Evolutionary conservation across 1,140 invertebrate genomes (phyloP).

Genomic region (Drosophila pallidifrons): DNA sequence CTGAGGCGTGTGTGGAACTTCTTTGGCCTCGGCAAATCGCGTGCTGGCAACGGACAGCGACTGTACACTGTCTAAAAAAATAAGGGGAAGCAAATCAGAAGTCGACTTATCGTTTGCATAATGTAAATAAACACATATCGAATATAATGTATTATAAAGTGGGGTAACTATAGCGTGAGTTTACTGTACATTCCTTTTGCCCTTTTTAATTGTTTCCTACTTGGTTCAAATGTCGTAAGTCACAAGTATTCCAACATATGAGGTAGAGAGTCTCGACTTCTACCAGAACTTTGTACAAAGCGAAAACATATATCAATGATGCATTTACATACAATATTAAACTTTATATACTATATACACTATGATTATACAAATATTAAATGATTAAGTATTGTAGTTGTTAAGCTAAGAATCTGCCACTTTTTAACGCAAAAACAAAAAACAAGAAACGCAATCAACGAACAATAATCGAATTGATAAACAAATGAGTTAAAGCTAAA

Average conservation of each 20-base stretch:
- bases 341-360: conserved; percentile 23
- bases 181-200: conserved; percentile 1
- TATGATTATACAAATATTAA: conserved; percentile 39
- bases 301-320: conserved; percentile 66
- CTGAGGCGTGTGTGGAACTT: conserved; percentile 77
- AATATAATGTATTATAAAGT: conserved; percentile 48
- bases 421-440: conserved; percentile 19
- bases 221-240: background rate
- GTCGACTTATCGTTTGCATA: background rate
- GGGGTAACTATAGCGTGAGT: conserved; percentile 3
- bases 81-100: background rate
- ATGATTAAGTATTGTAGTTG: conserved; percentile 54
- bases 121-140: conserved; percentile 78
- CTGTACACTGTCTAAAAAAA: conserved; percentile 60
- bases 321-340: conserved; percentile 54
- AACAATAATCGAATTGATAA: conserved; percentile 63
- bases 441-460: conserved; percentile 72
- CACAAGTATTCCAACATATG: conserved; percentile 26
- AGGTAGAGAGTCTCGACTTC: background rate
- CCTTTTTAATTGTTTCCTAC: background rate
- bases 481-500: background rate
- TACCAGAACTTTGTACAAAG: conserved; percentile 69
- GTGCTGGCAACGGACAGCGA: conserved; percentile 36
- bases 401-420: conserved; percentile 48
- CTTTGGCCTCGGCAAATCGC: conserved; percentile 63